Conservation (phyloP, 2,113 vertebrate genomes). For the Alaudala cheleensis region DNA sequence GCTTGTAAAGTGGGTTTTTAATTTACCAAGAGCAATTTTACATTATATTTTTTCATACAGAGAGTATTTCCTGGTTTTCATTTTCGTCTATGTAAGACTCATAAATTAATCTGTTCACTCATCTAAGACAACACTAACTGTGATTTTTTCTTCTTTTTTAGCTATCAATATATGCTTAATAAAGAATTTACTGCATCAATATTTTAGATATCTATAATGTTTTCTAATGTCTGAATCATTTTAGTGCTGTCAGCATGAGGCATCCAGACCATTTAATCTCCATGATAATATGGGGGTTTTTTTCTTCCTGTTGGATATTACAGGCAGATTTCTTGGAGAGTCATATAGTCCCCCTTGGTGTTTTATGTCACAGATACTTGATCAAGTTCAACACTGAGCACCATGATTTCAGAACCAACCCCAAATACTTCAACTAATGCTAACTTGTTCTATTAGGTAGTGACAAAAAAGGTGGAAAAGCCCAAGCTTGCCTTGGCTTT, state of each 20-base stretch:
- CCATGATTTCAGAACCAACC: not conserved
- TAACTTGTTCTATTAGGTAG: not conserved
- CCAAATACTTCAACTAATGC: not conserved
- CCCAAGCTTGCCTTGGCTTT: too few species aligned
- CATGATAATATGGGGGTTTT: rapidly evolving
- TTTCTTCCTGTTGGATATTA: not conserved
- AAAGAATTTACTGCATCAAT: not conserved
- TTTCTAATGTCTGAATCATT: not conserved
- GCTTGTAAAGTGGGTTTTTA: not conserved
- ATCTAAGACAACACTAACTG: not conserved
- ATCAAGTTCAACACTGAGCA: not conserved
- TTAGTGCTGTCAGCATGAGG: not conserved
- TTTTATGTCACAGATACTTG: not conserved
- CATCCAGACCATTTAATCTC: not conserved
- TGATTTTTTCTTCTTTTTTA: not conserved
- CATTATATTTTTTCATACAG: not conserved
- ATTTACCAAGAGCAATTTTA: not conserved
- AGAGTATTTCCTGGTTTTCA: not conserved
- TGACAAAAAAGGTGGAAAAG: not conserved
- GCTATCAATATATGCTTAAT: not conserved
- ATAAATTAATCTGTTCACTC: not conserved
- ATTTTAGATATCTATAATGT: not conserved
- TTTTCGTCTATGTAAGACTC: not conserved
- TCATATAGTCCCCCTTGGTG: not conserved
- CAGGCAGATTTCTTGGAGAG: not conserved